Evolutionary conservation across 1,140 invertebrate species (phyloP), one percentile per base, ranked within the genome.

Genomic region (Hyles euphorbiae): DNA sequence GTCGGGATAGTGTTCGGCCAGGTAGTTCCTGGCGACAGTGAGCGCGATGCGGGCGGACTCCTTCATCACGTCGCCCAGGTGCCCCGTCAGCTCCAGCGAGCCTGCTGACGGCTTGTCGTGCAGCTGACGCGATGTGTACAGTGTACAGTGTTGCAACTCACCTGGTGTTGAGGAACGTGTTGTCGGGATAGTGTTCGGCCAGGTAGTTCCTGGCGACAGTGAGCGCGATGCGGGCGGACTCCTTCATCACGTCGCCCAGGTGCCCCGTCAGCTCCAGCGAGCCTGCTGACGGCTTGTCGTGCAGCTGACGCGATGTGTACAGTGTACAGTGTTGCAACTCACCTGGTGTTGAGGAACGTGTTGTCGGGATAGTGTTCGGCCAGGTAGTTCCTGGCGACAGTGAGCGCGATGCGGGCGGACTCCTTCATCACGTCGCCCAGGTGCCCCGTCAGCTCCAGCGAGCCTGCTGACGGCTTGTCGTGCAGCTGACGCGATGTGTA

Each of bases 401-500:
- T n/a, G n/a, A n/a, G n/a, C n/a, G n/a, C 97, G 69, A 99, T n/a
- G n/a, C n/a, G n/a, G n/a, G n/a, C n/a, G n/a, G n/a, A 99, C 82
- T 99, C 98, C 90, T 99, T 99, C 98, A 99, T 99, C n/a, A n/a
- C n/a, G n/a, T n/a, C n/a, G n/a, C n/a, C n/a, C 49, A 22, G 62
- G 46, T 63, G 63, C 91, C 91, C 88, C 90, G 32, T 93, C 94
- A n/a, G n/a, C n/a, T n/a, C n/a, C n/a, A n/a, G 84, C 6, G 91
- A 90, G 7, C 94, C 93, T 12, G 91, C 83, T 0, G 72, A 73
- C n/a, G 87, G 87, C 54, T 91, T 93, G 5, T 81, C 85, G 57
- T 73, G 76, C 34, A 73, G 36, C 65, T 53, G 33, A 73, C 86
- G 53, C n/a, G n/a, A n/a, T n/a, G n/a, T n/a, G n/a, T n/a, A n/a